A percentile compares a stretch with the other conserved stretches of the same genome.
phyloP scores from a whole-genome alignment of 2,888 invertebrate genomes.

The Drosophila phalerata region DNA sequence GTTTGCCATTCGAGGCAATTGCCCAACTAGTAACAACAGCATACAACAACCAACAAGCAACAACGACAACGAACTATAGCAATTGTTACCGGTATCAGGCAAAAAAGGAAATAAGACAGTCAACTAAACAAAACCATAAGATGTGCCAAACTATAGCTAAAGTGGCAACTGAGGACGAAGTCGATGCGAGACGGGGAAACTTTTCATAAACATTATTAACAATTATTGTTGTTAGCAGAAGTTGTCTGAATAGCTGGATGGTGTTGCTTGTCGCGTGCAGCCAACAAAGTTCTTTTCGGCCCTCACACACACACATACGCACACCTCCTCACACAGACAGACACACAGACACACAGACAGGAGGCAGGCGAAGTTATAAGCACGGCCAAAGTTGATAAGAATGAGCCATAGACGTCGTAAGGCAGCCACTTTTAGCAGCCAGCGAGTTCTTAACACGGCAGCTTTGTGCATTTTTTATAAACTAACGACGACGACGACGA shows the following conservation, averaged over 20 bases:
- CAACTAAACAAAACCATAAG: constrained; percentile 73
- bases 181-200: constrained; percentile 61
- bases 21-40: constrained; percentile 53
- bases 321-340: constrained; percentile 13
- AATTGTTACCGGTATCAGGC: constrained; percentile 50
- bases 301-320: constrained; percentile 25
- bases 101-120: constrained; percentile 61
- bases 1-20: constrained; percentile 70
- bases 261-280: constrained; percentile 75
- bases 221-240: constrained; percentile 80
- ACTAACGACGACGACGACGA: constrained; percentile 53
- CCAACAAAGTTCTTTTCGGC: constrained; percentile 59
- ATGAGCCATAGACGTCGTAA: constrained; percentile 79
- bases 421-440: constrained; percentile 70
- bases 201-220: constrained; percentile 83
- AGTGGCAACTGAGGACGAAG: constrained; percentile 43
- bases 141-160: constrained; percentile 64
- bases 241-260: constrained; percentile 61
- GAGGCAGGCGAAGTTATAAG: constrained; percentile 68
- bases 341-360: constrained; percentile 12
- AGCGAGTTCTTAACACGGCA: constrained; percentile 70
- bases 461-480: constrained; percentile 79
- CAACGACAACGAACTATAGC: constrained; percentile 31
- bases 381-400: constrained; percentile 78
- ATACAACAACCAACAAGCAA: constrained; percentile 28